Percentiles rank a stretch among this genome's conserved stretches.
Evolutionary conservation across 2,888 invertebrate species (phyloP).

Genomic region (Chloromyia formosa): DNA sequence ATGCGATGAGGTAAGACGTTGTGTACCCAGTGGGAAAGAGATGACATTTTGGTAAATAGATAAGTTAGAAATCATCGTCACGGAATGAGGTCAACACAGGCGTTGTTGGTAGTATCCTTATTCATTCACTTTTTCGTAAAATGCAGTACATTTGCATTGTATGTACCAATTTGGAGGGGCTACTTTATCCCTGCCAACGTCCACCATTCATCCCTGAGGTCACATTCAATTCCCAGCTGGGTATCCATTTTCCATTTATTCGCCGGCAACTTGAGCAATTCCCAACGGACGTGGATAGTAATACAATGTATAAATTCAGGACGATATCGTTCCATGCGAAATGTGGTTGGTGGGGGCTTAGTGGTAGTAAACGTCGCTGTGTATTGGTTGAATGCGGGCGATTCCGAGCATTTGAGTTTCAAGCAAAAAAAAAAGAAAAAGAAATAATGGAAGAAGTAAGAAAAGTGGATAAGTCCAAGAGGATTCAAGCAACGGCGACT

Average conservation of each 20-base stretch:
- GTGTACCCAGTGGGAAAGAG: neutral
- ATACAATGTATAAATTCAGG: conserved; percentile 21
- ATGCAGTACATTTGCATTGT: too few relatives aligned
- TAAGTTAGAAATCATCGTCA: too few relatives aligned
- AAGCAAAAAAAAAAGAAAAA: neutral
- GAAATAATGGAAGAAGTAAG: neutral
- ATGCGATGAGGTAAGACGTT: conserved; percentile 11
- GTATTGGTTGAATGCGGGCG: conserved; percentile 40
- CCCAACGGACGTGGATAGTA: conserved; percentile 5
- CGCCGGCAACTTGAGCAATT: neutral
- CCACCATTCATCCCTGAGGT: too few relatives aligned
- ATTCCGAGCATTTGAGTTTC: conserved; percentile 32
- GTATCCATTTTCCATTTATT: neutral
- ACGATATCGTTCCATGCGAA: neutral
- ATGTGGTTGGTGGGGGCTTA: conserved; percentile 31
- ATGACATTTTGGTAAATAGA: too few relatives aligned
- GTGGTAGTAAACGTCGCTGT: conserved; percentile 38
- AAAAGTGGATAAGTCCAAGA: conserved; percentile 10
- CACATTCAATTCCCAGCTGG: conserved; percentile 10
- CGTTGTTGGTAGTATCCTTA: too few relatives aligned
- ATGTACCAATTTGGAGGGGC: too few relatives aligned
- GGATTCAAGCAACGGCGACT: conserved; percentile 20
- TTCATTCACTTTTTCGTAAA: too few relatives aligned
- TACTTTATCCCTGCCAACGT: too few relatives aligned
- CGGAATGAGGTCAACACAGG: too few relatives aligned